Conservation (phyloP, 2,888 invertebrate genomes). For the Stenotaenia linearis region DNA sequence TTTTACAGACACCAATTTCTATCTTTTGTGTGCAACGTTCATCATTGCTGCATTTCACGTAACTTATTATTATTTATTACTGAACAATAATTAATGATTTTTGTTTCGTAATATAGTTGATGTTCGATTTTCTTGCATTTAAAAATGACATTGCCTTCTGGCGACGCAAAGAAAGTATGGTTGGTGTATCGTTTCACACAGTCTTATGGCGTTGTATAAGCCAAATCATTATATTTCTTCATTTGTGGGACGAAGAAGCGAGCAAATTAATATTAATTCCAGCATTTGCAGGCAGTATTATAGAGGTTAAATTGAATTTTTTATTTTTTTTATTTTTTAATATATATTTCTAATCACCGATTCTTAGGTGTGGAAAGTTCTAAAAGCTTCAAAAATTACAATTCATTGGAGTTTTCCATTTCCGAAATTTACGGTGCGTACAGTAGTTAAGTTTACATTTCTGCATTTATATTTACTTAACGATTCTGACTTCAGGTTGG, state of each 20-base stretch:
- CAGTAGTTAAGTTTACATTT: neutral
- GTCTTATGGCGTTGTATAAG: slow-evolving; percentile 93
- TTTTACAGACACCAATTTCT: slow-evolving; percentile 91
- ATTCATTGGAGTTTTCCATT: slow-evolving; percentile 45
- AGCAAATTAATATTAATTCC: slow-evolving; percentile 83
- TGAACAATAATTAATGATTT: neutral
- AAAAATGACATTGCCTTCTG: slow-evolving; percentile 97
- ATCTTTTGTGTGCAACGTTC: slow-evolving; percentile 81
- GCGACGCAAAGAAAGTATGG: slow-evolving; percentile 76
- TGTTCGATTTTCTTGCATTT: slow-evolving; percentile 94
- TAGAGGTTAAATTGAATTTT: slow-evolving; percentile 61
- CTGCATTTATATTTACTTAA: neutral
- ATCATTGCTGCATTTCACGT: slow-evolving; percentile 89
- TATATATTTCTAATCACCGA: neutral
- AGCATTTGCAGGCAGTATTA: slow-evolving; percentile 74
- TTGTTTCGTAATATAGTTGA: slow-evolving; percentile 58
- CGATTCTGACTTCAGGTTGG: slow-evolving; percentile 44
- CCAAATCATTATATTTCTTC: slow-evolving; percentile 75
- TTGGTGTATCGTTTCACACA: slow-evolving; percentile 77
- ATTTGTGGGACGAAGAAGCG: slow-evolving; percentile 84
- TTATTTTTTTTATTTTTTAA: slow-evolving; percentile 38
- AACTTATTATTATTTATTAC: slow-evolving; percentile 45
- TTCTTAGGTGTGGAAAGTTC: slow-evolving; percentile 84
- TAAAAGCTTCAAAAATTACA: slow-evolving; percentile 77
- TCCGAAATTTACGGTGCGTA: slow-evolving; percentile 32